Base-by-base conservation (phyloP, 2,113 vertebrate species). In the Copsychus sechellarum region DNA sequence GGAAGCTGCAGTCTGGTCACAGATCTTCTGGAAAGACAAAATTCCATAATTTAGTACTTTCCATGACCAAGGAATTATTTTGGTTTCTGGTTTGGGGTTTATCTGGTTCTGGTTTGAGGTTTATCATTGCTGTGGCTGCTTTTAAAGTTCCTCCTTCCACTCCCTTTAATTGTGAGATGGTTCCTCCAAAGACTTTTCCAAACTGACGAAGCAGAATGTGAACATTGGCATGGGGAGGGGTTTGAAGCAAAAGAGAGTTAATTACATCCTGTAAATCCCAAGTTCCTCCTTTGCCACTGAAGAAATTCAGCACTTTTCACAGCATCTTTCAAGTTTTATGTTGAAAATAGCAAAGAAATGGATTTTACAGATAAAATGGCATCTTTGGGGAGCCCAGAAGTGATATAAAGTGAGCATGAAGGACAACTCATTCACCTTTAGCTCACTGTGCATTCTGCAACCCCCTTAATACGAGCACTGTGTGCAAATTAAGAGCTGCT, bases 341-440 rank as follows among this genome's bases (percentile, higher is more conserved):
- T 85, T 81, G 80, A 50, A 96, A 97, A 90, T 78, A 69, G 50
- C 73, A 36, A 78, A 96, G 61, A 93, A 96, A 74, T 94, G 64
- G 62, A 45, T 94, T 95, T 96, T 85, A 50, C 62, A 83, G 62
- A 3, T 73, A 88, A 60, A 86, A 80, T 88, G 58, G 56, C 78
- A 72, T 92, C 71, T 73, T 93, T 88, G 87, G 61, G n/a, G 43
- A 57, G 24, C 70, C 62, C 72, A 90, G 88, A 66, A 73, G 72
- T 92, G n/a, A 9, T 66, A 33, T 43, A 28, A 86, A 95, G 91
- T 64, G 51, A 43, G 48, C 62, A 62, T 86, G 61, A 83, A 92
- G 90, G 74, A n/a, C 56, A 87, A 29, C 20, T 78, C n/a, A 34
- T 31, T 90, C 80, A 79, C 85, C 50, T 76, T 91, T 74, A 72